Percentiles rank a stretch among this genome's conserved stretches.
phyloP scores from a whole-genome alignment of 92 coral and sea anemone genomes.

The Palythoa heliodiscus region DNA sequence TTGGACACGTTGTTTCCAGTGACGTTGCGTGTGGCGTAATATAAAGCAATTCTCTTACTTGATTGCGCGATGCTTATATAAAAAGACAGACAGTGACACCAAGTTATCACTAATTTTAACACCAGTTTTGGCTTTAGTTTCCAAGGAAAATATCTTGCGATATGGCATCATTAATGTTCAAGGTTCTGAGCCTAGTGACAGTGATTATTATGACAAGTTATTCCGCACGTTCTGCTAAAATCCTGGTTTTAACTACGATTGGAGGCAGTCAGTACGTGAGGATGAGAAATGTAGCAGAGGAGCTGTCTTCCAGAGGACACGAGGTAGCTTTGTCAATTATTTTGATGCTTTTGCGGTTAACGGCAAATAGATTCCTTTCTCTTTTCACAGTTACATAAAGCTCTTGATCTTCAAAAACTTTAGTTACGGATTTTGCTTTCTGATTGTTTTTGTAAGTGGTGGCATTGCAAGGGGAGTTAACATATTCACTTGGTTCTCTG shows the following conservation, averaged over 20 bases:
- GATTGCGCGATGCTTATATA: not conserved
- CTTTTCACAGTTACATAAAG: too few species aligned
- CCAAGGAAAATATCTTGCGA: not conserved
- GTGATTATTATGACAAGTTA: not conserved
- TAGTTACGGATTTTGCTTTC: too few species aligned
- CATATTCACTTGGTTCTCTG: too few species aligned
- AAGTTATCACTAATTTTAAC: too few species aligned
- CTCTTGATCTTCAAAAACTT: too few species aligned
- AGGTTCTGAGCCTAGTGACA: not conserved
- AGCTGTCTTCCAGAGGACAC: slow-evolving; percentile 30
- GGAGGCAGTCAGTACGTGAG: slow-evolving; percentile 39
- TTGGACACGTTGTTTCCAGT: not conserved
- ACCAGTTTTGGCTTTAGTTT: too few species aligned
- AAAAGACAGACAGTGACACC: not conserved
- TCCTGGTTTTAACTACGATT: not conserved
- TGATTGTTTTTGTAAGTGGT: too few species aligned
- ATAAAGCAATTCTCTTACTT: not conserved
- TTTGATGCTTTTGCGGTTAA: not conserved
- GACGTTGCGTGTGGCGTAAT: not conserved
- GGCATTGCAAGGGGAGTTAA: too few species aligned
- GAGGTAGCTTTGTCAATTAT: not conserved
- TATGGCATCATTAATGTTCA: slow-evolving; percentile 8
- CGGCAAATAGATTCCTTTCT: too few species aligned
- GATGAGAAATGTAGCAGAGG: slow-evolving; percentile 33
- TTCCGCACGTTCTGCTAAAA: slow-evolving; percentile 4